Evolutionary conservation across 1,140 invertebrate genomes (phyloP).

Genomic region (Eurosta solidaginis): DNA sequence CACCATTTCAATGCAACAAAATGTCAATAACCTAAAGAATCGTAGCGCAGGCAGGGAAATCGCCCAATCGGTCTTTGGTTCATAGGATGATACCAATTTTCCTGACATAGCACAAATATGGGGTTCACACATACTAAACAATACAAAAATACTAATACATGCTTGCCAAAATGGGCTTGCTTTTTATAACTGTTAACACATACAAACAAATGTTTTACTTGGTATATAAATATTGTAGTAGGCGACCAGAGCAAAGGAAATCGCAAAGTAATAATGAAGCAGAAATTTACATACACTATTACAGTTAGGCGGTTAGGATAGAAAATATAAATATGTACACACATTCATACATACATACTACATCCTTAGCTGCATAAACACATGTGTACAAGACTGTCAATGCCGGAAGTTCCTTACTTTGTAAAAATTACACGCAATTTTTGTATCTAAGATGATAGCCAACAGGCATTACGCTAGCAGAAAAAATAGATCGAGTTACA

Average conservation of each 20-base stretch:
- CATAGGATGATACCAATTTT: neutral
- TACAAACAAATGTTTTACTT: neutral
- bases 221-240: neutral
- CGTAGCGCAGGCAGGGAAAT: neutral
- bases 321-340: neutral
- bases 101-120: neutral
- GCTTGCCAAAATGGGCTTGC: neutral
- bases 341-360: neutral
- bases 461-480: neutral
- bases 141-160: neutral
- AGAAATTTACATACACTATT: neutral
- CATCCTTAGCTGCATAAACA: neutral
- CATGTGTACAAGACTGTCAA: neutral
- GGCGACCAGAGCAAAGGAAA: neutral
- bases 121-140: neutral
- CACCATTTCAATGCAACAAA: neutral
- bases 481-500: no score
- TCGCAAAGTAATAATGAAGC: neutral
- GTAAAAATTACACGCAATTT: neutral
- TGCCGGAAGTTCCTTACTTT: conserved; percentile 4
- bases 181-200: neutral
- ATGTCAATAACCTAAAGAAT: conserved; percentile 14
- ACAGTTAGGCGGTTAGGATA: neutral
- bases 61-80: neutral
- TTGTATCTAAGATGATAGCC: neutral